Conservation (phyloP, 2,113 vertebrate genomes). For the Triplophysa dalaica region DNA sequence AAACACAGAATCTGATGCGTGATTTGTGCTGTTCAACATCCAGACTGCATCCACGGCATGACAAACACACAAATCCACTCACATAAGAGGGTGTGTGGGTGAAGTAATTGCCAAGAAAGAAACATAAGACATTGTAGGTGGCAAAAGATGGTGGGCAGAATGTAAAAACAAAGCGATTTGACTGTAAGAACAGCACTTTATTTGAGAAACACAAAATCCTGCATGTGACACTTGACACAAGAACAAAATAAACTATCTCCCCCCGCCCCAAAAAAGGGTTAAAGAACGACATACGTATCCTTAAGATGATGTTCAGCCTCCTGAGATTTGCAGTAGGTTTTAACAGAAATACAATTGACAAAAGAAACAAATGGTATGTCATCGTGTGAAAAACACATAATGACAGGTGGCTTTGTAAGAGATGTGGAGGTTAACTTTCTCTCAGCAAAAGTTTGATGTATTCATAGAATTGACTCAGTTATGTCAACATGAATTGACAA, state of each 20-base stretch:
- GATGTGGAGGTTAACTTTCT: too few relatives aligned
- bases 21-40: background rate
- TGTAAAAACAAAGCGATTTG: conserved; percentile 7
- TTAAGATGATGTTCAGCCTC: background rate
- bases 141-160: conserved; percentile 2
- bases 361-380: too few relatives aligned
- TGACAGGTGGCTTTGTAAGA: too few relatives aligned
- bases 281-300: too few relatives aligned
- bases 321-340: too few relatives aligned
- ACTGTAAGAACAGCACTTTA: background rate
- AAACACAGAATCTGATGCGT: too few relatives aligned
- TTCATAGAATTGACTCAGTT: too few relatives aligned
- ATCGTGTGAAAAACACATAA: too few relatives aligned
- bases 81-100: background rate
- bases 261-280: too few relatives aligned
- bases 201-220: conserved; percentile 3
- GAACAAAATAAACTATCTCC: background rate
- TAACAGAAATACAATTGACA: too few relatives aligned
- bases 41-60: background rate
- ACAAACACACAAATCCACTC: background rate
- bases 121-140: conserved; percentile 1
- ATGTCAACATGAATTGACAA: too few relatives aligned
- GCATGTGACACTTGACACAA: background rate
- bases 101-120: conserved; percentile 14
- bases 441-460: too few relatives aligned